Conservation (phyloP, 2,888 invertebrate species). For the Drosophila longiperda region DNA sequence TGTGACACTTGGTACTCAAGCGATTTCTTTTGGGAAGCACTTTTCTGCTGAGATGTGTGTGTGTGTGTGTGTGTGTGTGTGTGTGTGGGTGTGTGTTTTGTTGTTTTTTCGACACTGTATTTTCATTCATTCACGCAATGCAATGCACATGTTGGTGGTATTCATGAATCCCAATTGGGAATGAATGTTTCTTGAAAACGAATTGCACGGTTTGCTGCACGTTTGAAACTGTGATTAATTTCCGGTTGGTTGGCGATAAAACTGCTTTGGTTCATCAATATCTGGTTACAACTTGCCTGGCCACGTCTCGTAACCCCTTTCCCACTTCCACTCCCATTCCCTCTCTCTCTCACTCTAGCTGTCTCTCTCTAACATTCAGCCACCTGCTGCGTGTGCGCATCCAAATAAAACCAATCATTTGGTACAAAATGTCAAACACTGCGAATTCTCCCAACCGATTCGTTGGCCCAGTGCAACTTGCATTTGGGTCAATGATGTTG, state of each 20-base stretch:
- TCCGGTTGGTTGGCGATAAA: slow-evolving; percentile 69
- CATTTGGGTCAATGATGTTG: slow-evolving; percentile 65
- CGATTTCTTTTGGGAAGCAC: slow-evolving; percentile 16
- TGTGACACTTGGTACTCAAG: not conserved
- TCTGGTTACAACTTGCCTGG: slow-evolving; percentile 51
- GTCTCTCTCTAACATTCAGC: not conserved
- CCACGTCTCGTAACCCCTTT: not conserved
- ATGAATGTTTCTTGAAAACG: slow-evolving; percentile 17
- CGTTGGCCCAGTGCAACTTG: slow-evolving; percentile 42
- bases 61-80: no score
- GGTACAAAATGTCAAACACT: slow-evolving; percentile 59
- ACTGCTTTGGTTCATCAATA: slow-evolving; percentile 68
- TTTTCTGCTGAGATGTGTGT: slow-evolving; percentile 8
- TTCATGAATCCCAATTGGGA: slow-evolving; percentile 16
- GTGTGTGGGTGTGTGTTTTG: not conserved
- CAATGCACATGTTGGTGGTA: slow-evolving; percentile 23
- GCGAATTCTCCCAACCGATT: slow-evolving; percentile 33
- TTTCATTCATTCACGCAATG: slow-evolving; percentile 6
- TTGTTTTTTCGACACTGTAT: slow-evolving; percentile 5
- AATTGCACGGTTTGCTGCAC: slow-evolving; percentile 57
- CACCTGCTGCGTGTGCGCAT: slow-evolving; percentile 53
- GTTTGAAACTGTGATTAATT: slow-evolving; percentile 63
- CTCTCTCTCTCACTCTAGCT: not conserved
- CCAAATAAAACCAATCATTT: slow-evolving; percentile 65
- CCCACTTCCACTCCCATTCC: not conserved